phyloP scores from a whole-genome alignment of 2,797 vertebrate species.

The Todus mexicanus region DNA sequence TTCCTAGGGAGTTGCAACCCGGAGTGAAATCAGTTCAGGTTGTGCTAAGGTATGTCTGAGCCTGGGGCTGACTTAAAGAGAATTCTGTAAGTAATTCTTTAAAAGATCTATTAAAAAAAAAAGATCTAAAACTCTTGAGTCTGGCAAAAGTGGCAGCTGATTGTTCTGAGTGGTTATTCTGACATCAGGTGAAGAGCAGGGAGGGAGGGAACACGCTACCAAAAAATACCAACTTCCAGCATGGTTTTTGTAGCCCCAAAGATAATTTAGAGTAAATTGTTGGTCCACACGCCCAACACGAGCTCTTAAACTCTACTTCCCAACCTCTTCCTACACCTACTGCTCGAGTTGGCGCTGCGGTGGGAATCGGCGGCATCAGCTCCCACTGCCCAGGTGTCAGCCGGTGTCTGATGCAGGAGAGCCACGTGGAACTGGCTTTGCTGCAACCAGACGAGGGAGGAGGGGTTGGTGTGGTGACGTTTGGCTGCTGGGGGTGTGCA shows the following conservation, averaged over 20 bases:
- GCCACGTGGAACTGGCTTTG: not conserved
- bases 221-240: not conserved
- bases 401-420: not conserved
- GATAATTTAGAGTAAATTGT: not conserved
- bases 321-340: rapidly evolving
- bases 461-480: not conserved
- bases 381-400: not conserved
- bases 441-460: not conserved
- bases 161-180: too few relatives aligned
- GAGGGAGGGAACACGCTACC: not conserved
- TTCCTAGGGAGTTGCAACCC: constrained; percentile 87
- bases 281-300: not conserved
- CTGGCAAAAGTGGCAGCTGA: too few relatives aligned
- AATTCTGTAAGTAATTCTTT: too few relatives aligned
- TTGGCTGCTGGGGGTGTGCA: not conserved
- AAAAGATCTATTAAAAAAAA: too few relatives aligned
- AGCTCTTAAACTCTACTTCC: not conserved
- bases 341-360: not conserved
- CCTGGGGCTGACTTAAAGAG: not conserved
- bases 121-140: too few relatives aligned
- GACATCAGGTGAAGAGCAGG: not conserved
- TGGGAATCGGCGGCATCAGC: not conserved
- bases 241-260: not conserved
- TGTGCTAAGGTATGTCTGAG: constrained; percentile 88
- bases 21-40: constrained; percentile 96